Base-by-base conservation (phyloP, 2,797 vertebrate species). In the Gila robusta region DNA sequence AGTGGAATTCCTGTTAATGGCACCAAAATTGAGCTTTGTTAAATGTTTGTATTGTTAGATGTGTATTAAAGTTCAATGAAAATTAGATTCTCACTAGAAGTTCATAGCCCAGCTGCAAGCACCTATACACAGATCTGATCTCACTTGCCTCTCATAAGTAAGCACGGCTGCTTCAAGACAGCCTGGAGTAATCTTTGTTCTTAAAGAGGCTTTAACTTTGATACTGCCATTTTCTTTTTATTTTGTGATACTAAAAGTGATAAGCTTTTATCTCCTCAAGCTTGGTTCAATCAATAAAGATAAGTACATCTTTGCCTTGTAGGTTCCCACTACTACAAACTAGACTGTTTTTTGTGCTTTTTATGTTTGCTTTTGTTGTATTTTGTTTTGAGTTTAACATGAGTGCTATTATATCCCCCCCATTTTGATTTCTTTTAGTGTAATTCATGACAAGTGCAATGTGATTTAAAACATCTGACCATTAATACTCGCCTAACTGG, bases 361-460 rank as follows among this genome's bases (percentile, higher is more conserved):
- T 28, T 19, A 39, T 39, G 19, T 39, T 11, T 70, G 35, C 67
- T 39, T 70, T 70, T 39, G 3, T 56, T 37, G 32, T 23, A 47
- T 52, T 66, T 19, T 70, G 21, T 37, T 81, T 62, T 79, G 47
- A 5, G 47, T 49, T 17, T 49, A 37, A 26, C 14, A 19, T 14
- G 23, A 77, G 74, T 11, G 12, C 54, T 78, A 16, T 9, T 62
- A 10, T 28, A 54, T 54, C 70, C 26, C 62, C 28, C 74, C 21
- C 64, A 16, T 76, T 84, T 70, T 56, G 59, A 41, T 78, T 47
- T 62, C 73, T 21, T 84, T 23, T 49, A 84, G 62, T 69, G 47
- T 49, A 69, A 78, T 77, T 56, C 73, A 69, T 54, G 47, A 69
- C 47, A 78, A 84, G 82, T 79, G 83, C 17, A 8, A 78, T 10